phyloP scores from a whole-genome alignment of 2,797 vertebrate species.

The Macropus fuliginosus region DNA sequence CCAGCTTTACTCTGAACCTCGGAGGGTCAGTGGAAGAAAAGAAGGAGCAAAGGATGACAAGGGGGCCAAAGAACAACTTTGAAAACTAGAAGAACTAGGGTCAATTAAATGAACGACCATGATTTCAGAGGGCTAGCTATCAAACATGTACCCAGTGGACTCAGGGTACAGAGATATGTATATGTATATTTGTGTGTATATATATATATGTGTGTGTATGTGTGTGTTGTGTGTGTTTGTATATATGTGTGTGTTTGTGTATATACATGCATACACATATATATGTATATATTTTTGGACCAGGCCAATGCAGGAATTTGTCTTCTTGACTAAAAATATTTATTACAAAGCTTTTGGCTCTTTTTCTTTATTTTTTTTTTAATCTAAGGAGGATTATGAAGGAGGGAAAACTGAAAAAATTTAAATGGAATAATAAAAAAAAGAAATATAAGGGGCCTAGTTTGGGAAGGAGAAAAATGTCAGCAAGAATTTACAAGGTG shows the following conservation, averaged over 20 bases:
- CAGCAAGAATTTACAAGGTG: background rate
- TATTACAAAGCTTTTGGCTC: background rate
- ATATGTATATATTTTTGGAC: background rate
- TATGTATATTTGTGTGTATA: too few species aligned
- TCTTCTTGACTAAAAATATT: background rate
- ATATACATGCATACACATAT: too few species aligned
- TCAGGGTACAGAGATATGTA: background rate
- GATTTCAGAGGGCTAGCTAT: background rate
- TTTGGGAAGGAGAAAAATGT: background rate
- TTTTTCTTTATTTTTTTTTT: background rate
- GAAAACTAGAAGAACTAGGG: background rate
- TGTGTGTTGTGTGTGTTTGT: too few species aligned
- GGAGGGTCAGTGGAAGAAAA: constrained; percentile 1
- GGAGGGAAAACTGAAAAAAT: background rate
- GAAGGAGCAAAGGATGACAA: background rate
- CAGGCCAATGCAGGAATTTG: background rate
- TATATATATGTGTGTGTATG: too few species aligned
- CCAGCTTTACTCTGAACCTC: constrained; percentile 15
- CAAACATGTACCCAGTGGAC: background rate
- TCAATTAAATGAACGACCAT: background rate
- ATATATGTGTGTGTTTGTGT: too few species aligned
- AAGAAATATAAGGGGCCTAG: background rate
- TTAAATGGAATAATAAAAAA: background rate
- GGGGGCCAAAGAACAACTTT: background rate
- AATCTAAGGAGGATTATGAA: background rate